Evolutionary conservation across 2,113 vertebrate species (phyloP), one percentile per base, ranked within the genome.

Genomic region (Myocastor coypus): DNA sequence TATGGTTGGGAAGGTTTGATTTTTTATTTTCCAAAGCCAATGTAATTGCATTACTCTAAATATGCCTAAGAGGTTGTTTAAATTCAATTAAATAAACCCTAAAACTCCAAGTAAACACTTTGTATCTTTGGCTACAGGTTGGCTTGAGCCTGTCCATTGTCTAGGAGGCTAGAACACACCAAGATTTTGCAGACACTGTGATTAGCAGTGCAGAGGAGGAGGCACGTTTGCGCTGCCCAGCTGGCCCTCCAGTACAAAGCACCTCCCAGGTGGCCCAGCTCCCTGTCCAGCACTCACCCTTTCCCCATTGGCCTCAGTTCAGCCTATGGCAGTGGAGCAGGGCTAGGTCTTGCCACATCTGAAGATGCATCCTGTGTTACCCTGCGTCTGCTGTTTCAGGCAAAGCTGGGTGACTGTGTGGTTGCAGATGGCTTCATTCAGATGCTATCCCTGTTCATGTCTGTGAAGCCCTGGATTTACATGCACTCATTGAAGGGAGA

Each of bases 21-120:
- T 87, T 94, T 32, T 32, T 5, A 86, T 88, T 87, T 69, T 12
- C 34, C 32, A 94, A 89, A 95, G 13, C 26, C 89, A 5, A 32
- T 68, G 10, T 28, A 90, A 55, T 52, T 61, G 32, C 59, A 78
- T 94, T 88, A 96, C 89, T 90, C 55, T 57, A 59, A 82, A 28
- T 75, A 19, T 14, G 37, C 73, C 50, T 80, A 19, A 85, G 68
- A 89, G 14, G 4, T 64, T 40, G 1, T 66, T 89, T 66, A 69
- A 87, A 57, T 83, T 90, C 14, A 52, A 5, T 42, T 83, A 66
- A 63, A 30, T 69, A 64, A 71, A 63, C 81, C 90, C 32, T 34
- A 85, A 86, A 94, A 91, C 68, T 69, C 19, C 66, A 64, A 14
- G 94, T 40, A 59, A 52, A 93, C 69, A 30, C 4, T 61, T 82